Evolutionary conservation across 2,888 invertebrate species (phyloP).

Genomic region (Ochlodes sylvanus): DNA sequence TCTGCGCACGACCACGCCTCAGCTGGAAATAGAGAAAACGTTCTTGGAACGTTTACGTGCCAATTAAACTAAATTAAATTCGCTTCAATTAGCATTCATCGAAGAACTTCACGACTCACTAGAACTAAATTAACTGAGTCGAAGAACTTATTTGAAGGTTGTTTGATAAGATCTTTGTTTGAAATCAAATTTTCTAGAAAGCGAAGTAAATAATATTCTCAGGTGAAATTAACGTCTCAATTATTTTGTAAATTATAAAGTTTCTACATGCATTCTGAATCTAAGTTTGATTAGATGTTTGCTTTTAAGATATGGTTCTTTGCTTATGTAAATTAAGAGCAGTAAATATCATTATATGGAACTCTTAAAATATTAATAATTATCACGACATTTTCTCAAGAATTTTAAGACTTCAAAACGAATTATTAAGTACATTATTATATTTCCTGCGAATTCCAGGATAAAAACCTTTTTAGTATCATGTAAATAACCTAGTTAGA

Average conservation of each 20-base stretch:
- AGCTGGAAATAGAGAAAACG: constrained; percentile 8
- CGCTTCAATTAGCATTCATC: constrained; percentile 32
- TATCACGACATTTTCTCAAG: too few species aligned
- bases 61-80: constrained; percentile 33
- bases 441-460: too few species aligned
- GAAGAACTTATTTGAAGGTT: constrained; percentile 4
- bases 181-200: background rate
- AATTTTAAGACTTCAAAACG: too few species aligned
- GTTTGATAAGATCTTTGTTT: background rate
- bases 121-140: constrained; percentile 30
- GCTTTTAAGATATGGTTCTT: too few species aligned
- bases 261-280: background rate
- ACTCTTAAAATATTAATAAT: too few species aligned
- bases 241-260: background rate
- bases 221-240: background rate
- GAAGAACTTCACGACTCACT: constrained; percentile 34
- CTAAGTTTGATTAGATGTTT: too few species aligned
- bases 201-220: constrained; percentile 7
- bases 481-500: too few species aligned
- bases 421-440: too few species aligned
- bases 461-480: too few species aligned
- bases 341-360: too few species aligned
- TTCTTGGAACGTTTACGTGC: constrained; percentile 28
- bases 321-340: too few species aligned
- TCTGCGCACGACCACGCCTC: constrained; percentile 5